Base-by-base conservation (phyloP, 2,888 invertebrate genomes). In the Suillia variegata region DNA sequence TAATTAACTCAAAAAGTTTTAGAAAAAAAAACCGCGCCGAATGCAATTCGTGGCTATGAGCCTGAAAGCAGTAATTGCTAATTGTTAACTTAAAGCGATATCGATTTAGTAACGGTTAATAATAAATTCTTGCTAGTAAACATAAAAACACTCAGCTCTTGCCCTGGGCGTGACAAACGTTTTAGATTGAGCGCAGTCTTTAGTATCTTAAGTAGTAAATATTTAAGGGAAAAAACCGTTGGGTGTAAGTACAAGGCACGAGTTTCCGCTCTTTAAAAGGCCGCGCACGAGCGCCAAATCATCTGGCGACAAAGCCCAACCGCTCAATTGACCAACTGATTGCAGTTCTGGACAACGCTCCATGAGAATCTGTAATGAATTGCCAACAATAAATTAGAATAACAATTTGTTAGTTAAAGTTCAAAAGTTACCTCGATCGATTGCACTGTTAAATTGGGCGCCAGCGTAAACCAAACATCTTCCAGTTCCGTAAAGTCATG, bases 401-500 rank as follows among this genome's bases (percentile, higher is more conserved):
- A 48, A 17, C 5, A 12, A 13, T 26, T 51, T 24, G 22, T 26
- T 52, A 20, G 20, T 52, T 47, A 34, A 51, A 24, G 12, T 42
- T 17, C 34, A 1, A 42, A 22, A 17, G n/a, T 62, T 58, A 80
- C 81, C 74, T 89, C 87, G 48, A 89, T 87, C 0, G 88, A 85
- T 55, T 85, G 85, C 3, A 84, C 77, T 0, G 89, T 87, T 24
- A 90, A 80, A 52, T 86, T 86, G 8, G 87, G 86, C 0, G 89
- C 89, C 70, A 87, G 84, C 1, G 89, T 88, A 67, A 90, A 87
- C 88, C 89, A 89, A 58, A 90, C 82, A 60, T 87, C 87, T 81
- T 89, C 89, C 45, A 90, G 80, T 61, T 84, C 79, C 31, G 84
- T 82, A 70, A 90, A 88, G 67, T 87, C 86, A 75, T 87, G 84